Evolutionary conservation across 2,797 vertebrate species (phyloP).

Genomic region (Phalanger gymnotis): DNA sequence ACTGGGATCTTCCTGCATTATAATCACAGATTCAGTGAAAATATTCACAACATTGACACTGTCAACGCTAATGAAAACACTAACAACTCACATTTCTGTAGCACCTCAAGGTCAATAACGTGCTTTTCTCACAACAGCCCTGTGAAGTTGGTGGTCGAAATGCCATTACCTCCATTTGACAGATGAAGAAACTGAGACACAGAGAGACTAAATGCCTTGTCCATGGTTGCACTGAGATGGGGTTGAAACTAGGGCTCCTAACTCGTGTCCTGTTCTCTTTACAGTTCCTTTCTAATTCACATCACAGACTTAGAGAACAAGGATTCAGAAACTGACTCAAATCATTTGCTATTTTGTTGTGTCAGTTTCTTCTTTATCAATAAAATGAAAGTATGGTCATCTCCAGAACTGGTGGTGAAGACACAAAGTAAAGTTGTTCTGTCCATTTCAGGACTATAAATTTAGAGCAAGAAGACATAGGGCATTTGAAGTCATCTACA

Average conservation of each 20-base stretch:
- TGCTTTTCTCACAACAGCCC: background rate
- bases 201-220: background rate
- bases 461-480: background rate
- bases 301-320: background rate
- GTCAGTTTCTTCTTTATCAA: background rate
- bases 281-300: background rate
- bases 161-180: background rate
- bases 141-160: background rate
- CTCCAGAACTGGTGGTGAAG: background rate
- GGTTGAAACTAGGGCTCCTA: background rate
- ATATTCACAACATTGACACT: background rate
- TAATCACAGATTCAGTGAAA: background rate
- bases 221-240: background rate
- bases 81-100: background rate
- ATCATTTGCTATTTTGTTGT: background rate
- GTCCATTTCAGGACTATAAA: background rate
- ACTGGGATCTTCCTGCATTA: background rate
- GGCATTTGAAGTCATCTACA: background rate
- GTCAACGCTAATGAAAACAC: rapidly evolving
- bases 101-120: background rate
- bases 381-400: background rate
- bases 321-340: background rate
- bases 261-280: background rate
- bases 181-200: background rate
- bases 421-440: background rate